Base-by-base conservation (phyloP, 2,113 vertebrate genomes). In the Rhinopomastus cyanomelas region DNA sequence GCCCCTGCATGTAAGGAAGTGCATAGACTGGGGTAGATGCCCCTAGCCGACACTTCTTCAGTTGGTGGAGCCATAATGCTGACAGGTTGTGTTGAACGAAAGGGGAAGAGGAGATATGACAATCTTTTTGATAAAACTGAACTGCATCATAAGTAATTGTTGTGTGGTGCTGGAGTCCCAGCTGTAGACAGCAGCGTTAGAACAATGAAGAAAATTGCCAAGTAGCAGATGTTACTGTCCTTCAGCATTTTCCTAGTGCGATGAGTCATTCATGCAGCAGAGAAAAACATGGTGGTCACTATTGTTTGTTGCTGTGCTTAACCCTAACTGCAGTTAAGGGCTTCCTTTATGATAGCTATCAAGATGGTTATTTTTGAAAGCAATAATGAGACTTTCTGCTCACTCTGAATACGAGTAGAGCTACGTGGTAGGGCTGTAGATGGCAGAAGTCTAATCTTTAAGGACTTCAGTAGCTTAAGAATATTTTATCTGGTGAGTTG, bases 1-100 rank as follows among this genome's bases (percentile, higher is more conserved):
- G 75, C 36, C 77, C 51, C 84, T 89, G 53, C 65, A 17, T 62
- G n/a, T 80, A 52, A 85, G 68, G 73, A 60, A 55, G 37, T 44
- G 46, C 32, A 27, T 16, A 88, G 79, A 10, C 49, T 67, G 73
- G 66, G 85, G 65, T 80, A 81, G 69, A 53, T 65, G 76, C 61
- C 68, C 39, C 29, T 80, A 48, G 30, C 44, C 21, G 16, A 60
- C 39, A 46, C 61, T 95, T 91, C 91, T 95, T 92, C 90, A 72
- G 85, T 88, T 53, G 92, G 92, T 95, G 90, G 71, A 95, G 95
- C 95, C 91, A 94, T 95, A 94, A 94, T 88, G 89, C 93, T 94
- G 82, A 92, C 76, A 72, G 57, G 59, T 44, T 67, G 36, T 84
- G 64, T 75, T 84, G 90, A 92, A 67, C 74, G 82, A 78, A 94